Percentiles rank a stretch among this genome's conserved stretches.
Evolutionary conservation across 2,888 invertebrate genomes (phyloP).

Genomic region (Mesorhabditis spiculigera): DNA sequence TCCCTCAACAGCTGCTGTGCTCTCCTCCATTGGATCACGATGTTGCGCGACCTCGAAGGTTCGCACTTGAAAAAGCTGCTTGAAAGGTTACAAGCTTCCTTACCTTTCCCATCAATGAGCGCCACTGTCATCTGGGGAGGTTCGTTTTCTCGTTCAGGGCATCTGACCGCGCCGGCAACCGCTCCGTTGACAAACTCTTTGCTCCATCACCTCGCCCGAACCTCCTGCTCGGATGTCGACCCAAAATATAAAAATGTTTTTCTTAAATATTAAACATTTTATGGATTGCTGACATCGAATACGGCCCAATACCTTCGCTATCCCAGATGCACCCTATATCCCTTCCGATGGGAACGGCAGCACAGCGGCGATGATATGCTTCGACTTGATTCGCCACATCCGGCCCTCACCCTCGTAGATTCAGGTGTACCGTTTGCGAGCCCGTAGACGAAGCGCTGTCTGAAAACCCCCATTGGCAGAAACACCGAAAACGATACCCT

Average conservation of each 20-base stretch:
- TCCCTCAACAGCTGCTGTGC: conserved; percentile 43
- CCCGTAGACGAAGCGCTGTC: conserved; percentile 74
- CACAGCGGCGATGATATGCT: conserved; percentile 77
- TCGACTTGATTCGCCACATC: conserved; percentile 87
- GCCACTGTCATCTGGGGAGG: conserved; percentile 18
- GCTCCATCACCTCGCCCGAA: conserved; percentile 41
- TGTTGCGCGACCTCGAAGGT: conserved; percentile 33
- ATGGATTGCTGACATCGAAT: not conserved
- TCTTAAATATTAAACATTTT: not conserved
- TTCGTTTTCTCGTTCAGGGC: not conserved
- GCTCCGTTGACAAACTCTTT: conserved; percentile 20
- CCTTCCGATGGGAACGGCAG: conserved; percentile 74
- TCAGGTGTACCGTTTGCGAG: conserved; percentile 85
- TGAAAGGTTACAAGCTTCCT: not conserved
- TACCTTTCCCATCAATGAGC: conserved; percentile 30
- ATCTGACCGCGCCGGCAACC: conserved; percentile 8
- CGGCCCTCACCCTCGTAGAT: conserved; percentile 81
- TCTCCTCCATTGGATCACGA: conserved; percentile 35
- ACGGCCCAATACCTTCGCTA: conserved; percentile 68
- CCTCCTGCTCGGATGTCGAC: conserved; percentile 38
- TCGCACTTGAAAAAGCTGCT: conserved; percentile 24
- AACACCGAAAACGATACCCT: conserved; percentile 61
- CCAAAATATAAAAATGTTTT: conserved; percentile 15
- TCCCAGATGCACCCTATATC: conserved; percentile 81
- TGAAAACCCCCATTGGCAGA: conserved; percentile 52